Evolutionary conservation across 2,113 vertebrate genomes (phyloP).

Genomic region (Silurus asotus): DNA sequence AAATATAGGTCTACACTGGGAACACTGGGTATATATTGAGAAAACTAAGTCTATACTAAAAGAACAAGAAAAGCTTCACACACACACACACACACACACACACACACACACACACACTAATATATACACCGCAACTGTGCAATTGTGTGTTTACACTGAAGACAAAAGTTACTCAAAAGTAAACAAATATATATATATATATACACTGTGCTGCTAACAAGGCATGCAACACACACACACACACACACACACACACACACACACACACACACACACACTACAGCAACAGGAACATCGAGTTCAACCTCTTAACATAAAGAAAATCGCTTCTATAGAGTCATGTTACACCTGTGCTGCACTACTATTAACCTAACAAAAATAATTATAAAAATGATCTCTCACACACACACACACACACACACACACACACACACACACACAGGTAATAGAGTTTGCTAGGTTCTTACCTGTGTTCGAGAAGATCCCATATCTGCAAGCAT

Average conservation of each 20-base stretch:
- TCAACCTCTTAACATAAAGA: not conserved
- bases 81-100: not conserved
- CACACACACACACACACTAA: too few species aligned
- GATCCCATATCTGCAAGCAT: slow-evolving; percentile 88
- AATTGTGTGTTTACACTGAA: not conserved
- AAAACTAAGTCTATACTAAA: too few species aligned
- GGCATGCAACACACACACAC: slow-evolving; percentile 5
- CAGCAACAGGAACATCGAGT: not conserved
- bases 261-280: not conserved
- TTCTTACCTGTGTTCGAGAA: slow-evolving; percentile 86
- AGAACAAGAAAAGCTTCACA: not conserved
- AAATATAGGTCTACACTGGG: not conserved
- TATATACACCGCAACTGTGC: too few species aligned
- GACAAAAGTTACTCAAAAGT: not conserved
- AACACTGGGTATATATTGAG: too few species aligned
- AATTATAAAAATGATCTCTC: too few species aligned
- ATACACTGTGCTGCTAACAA: not conserved
- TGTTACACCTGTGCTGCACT: not conserved
- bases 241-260: not conserved
- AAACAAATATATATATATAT: not conserved
- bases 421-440: slow-evolving; percentile 12
- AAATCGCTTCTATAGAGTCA: not conserved
- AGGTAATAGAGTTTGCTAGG: slow-evolving; percentile 60
- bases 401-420: not conserved
- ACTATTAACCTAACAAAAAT: not conserved